Evolutionary conservation across 2,888 invertebrate species (phyloP).

Genomic region (Cephus spinipes): DNA sequence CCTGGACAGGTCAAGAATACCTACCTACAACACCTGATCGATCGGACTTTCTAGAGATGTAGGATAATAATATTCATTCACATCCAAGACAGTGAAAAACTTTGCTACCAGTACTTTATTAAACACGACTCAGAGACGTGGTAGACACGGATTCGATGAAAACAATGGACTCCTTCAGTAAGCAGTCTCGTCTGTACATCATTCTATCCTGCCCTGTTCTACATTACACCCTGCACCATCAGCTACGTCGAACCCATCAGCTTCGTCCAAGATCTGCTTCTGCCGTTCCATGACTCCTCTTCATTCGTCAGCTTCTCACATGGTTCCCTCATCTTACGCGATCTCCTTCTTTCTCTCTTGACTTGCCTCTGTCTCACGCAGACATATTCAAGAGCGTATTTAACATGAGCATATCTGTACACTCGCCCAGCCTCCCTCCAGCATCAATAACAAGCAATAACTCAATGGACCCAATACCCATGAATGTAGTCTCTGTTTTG

Average conservation of each 20-base stretch:
- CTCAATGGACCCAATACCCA: slow-evolving; percentile 17
- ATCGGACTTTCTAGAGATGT: not conserved
- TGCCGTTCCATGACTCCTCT: not conserved
- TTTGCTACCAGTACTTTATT: not conserved
- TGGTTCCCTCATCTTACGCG: not conserved
- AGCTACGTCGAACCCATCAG: not conserved
- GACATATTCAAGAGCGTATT: not conserved
- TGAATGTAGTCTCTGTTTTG: slow-evolving; percentile 15
- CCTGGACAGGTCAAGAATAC: not conserved
- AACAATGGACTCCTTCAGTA: not conserved
- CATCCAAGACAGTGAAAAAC: not conserved
- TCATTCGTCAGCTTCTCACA: not conserved
- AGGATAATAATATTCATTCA: not conserved
- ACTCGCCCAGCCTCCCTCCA: not conserved
- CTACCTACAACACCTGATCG: not conserved
- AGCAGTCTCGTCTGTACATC: not conserved
- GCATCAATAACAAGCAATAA: slow-evolving; percentile 15
- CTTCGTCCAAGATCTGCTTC: not conserved
- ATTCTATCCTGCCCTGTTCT: not conserved
- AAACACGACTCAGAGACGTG: not conserved
- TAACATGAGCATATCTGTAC: not conserved
- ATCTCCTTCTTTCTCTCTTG: not conserved
- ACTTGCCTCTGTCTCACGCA: not conserved
- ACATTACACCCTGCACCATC: not conserved
- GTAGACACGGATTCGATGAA: not conserved